These are phyloP conservation scores for Ichneumoninae sp. DNA, from an alignment of 2,888 invertebrate species.

Conservation along the genomic window DNA sequence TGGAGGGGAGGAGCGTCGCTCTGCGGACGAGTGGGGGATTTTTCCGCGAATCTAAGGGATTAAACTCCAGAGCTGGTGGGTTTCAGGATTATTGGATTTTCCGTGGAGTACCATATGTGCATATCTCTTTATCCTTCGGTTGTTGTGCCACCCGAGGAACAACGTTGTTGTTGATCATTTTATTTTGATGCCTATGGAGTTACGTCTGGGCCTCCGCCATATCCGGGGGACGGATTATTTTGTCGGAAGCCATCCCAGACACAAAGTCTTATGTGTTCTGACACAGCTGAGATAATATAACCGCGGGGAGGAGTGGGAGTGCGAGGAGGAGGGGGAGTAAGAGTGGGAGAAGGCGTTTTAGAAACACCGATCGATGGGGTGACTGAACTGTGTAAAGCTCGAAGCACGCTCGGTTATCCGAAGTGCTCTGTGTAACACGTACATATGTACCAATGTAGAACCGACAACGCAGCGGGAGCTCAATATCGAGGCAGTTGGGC, in stretches of 20 bases:
- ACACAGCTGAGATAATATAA: conserved; percentile 10
- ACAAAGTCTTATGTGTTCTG: conserved; percentile 17
- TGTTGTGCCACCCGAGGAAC: neutral
- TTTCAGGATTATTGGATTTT: conserved; percentile 19
- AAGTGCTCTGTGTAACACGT: conserved; percentile 5
- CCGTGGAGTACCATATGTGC: neutral
- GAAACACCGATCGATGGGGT: conserved; percentile 53
- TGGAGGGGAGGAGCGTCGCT: neutral
- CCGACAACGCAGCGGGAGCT: neutral
- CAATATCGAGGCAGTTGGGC: conserved; percentile 1
- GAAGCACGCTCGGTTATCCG: conserved; percentile 14
- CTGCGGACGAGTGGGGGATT: neutral
- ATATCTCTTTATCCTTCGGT: conserved; percentile 1
- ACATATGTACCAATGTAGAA: conserved; percentile 1
- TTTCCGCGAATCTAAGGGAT: conserved; percentile 1
- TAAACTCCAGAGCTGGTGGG: conserved; percentile 9
- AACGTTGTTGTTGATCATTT: neutral
- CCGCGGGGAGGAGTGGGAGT: neutral
- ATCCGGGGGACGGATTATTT: neutral
- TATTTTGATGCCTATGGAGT: neutral
- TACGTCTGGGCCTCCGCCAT: neutral
- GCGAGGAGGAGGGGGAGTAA: neutral
- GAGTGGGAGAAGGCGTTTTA: conserved; percentile 31
- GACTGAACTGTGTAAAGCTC: conserved; percentile 44
- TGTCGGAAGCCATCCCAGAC: neutral